A percentile compares a stretch with the other conserved stretches of the same genome.
phyloP scores from a whole-genome alignment of 64 coral and sea anemone genomes.

The Stichodactyla helianthus region DNA sequence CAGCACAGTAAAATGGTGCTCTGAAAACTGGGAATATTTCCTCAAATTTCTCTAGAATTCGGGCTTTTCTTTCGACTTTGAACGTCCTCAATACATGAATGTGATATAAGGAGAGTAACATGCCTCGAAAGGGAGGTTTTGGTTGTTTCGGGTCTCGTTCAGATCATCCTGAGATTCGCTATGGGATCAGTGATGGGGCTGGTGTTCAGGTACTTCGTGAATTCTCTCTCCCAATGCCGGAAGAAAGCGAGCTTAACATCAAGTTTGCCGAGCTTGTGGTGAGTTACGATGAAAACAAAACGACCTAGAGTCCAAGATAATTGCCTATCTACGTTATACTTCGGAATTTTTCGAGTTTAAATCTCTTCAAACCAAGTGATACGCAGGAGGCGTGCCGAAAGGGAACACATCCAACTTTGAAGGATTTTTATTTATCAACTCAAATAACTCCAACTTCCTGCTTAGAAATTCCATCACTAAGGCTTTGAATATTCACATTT shows the following conservation, averaged over 20 bases:
- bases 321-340: background rate
- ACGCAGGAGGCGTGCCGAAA: slow-evolving; percentile 17
- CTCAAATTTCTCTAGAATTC: background rate
- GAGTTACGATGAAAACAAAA: slow-evolving; percentile 24
- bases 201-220: slow-evolving; percentile 89
- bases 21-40: background rate
- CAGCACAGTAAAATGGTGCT: background rate
- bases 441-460: slow-evolving; percentile 12
- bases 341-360: background rate
- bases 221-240: slow-evolving; percentile 89
- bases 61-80: background rate
- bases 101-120: slow-evolving; percentile 35
- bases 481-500: background rate
- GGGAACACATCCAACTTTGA: background rate
- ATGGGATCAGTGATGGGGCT: slow-evolving; percentile 76
- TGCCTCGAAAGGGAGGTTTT: slow-evolving; percentile 74
- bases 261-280: slow-evolving; percentile 99
- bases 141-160: slow-evolving; percentile 87
- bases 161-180: slow-evolving; percentile 93
- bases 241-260: slow-evolving; percentile 95
- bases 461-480: slow-evolving; percentile 4
- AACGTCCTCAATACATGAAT: background rate
- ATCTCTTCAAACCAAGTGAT: background rate
- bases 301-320: background rate
- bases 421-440: slow-evolving; percentile 8